Percentiles rank a stretch among this genome's conserved stretches.
These are phyloP conservation scores for Tetragnatha versicolor DNA, from an alignment of 1,140 invertebrate genomes.

Conservation along the genomic window DNA sequence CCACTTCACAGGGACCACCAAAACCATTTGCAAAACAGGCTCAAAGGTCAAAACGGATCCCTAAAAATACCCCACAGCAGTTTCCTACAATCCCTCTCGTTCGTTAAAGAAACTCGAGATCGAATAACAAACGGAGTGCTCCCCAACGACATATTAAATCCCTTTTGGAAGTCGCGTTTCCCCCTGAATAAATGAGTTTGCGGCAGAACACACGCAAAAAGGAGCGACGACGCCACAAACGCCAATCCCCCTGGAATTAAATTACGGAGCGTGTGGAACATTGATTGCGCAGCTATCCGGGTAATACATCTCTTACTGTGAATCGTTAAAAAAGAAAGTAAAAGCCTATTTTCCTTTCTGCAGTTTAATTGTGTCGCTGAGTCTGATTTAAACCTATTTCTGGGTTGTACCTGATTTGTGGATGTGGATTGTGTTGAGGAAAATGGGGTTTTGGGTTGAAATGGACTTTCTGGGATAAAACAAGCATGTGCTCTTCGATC, in stretches of 20 bases:
- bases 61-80: neutral
- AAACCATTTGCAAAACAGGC: too few species aligned
- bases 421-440: too few species aligned
- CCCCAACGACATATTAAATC: too few species aligned
- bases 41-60: too few species aligned
- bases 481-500: too few species aligned
- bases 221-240: neutral
- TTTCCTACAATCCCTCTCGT: neutral
- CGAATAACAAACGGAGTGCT: neutral
- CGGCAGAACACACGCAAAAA: neutral
- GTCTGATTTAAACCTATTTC: constrained; percentile 9
- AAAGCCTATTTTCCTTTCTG: neutral
- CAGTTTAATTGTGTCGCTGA: neutral
- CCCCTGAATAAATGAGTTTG: neutral
- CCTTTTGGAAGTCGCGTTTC: neutral
- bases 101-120: neutral
- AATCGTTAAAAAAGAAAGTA: constrained; percentile 13
- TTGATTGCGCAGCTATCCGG: constrained; percentile 5
- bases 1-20: too few species aligned
- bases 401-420: too few species aligned
- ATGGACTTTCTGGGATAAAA: too few species aligned
- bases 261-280: constrained; percentile 2
- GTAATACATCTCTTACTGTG: neutral
- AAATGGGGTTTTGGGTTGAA: too few species aligned
- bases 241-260: constrained; percentile 17